phyloP scores from a whole-genome alignment of 2,888 invertebrate species.

The Tetragonula carbonaria region DNA sequence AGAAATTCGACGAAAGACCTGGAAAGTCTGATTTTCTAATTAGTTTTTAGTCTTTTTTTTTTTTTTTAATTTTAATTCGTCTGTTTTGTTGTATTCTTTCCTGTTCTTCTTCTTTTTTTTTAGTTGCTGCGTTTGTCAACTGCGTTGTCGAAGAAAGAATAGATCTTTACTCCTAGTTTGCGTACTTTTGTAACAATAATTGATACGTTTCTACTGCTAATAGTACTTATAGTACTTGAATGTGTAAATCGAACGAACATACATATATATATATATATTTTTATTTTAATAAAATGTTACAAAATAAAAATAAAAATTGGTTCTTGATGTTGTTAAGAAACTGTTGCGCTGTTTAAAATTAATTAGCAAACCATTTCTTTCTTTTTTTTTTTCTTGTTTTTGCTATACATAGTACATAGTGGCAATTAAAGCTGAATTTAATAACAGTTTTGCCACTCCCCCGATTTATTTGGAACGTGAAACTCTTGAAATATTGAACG shows the following conservation, averaged over 20 bases:
- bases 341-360: not conserved
- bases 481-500: not conserved
- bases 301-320: not conserved
- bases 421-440: not conserved
- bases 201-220: not conserved
- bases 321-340: too few relatives aligned
- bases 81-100: not conserved
- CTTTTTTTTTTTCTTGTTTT: too few relatives aligned
- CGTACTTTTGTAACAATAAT: not conserved
- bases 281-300: not conserved
- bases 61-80: not conserved
- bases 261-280: not conserved
- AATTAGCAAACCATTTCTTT: not conserved
- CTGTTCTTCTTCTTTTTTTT: too few relatives aligned
- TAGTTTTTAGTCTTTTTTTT: not conserved
- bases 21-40: constrained; percentile 3
- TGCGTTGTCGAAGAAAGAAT: not conserved
- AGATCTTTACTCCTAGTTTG: not conserved
- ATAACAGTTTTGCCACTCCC: not conserved
- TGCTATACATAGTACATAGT: not conserved
- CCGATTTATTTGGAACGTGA: constrained; percentile 1
- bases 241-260: not conserved
- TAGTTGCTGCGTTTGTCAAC: not conserved
- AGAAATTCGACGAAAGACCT: not conserved
- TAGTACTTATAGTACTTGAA: not conserved